phyloP scores from a whole-genome alignment of 2,113 vertebrate genomes.

The Platysternon megacephalum region DNA sequence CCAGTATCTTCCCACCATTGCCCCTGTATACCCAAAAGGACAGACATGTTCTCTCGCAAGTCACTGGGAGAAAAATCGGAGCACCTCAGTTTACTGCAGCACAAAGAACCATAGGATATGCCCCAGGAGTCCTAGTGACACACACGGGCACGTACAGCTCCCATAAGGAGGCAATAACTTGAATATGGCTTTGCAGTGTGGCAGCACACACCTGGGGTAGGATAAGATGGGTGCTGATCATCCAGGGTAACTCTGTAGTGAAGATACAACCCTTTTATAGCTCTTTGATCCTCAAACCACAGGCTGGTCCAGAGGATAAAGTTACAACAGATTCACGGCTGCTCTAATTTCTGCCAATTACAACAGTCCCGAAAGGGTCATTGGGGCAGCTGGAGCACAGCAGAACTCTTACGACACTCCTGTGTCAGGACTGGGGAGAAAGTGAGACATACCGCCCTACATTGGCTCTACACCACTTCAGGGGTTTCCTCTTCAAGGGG shows the following conservation, averaged over 20 bases:
- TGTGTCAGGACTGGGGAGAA: neutral
- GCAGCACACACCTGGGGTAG: fast-evolving
- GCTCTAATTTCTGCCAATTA: neutral
- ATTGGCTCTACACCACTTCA: neutral
- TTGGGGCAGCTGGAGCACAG: neutral
- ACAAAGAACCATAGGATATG: neutral
- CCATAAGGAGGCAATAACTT: neutral
- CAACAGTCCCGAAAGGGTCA: neutral
- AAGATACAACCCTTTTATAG: neutral
- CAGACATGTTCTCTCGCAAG: neutral
- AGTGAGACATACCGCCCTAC: neutral
- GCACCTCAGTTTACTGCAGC: constrained; percentile 5
- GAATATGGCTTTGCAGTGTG: neutral
- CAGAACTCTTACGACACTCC: neutral
- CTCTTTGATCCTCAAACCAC: neutral
- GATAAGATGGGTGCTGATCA: neutral
- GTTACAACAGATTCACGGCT: neutral
- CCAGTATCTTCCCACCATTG: neutral
- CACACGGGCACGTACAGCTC: neutral
- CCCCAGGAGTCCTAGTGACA: neutral
- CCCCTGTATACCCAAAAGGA: neutral
- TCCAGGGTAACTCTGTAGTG: neutral
- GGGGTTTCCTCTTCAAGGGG: neutral
- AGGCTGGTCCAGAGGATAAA: neutral
- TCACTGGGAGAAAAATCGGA: neutral